Evolutionary conservation across 2,888 invertebrate species (phyloP).

Genomic region (Calameuta idolon): DNA sequence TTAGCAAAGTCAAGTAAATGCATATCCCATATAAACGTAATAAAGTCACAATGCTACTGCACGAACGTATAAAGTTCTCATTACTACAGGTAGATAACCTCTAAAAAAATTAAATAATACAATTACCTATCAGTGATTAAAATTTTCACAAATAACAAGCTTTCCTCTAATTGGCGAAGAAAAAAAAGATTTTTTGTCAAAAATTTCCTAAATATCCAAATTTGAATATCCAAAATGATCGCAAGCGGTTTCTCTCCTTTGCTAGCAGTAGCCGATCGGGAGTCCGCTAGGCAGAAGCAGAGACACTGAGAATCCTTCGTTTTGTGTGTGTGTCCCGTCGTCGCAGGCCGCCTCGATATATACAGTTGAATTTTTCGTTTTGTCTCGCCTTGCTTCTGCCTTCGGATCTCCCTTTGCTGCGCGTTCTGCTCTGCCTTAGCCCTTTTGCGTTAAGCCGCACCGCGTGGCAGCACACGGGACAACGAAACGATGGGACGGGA

Average conservation of each 20-base stretch:
- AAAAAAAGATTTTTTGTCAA: not conserved
- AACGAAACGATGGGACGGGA: constrained; percentile 46
- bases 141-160: not conserved
- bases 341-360: constrained; percentile 55
- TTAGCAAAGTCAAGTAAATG: not conserved
- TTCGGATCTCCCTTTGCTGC: constrained; percentile 57
- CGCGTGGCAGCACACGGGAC: constrained; percentile 55
- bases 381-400: constrained; percentile 50
- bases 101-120: not conserved
- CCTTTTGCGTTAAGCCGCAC: constrained; percentile 63
- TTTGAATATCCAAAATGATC: constrained; percentile 21
- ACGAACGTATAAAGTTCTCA: not conserved
- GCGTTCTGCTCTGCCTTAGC: constrained; percentile 42
- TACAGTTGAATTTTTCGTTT: constrained; percentile 59
- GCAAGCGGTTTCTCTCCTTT: constrained; percentile 33
- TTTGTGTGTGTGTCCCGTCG: constrained; percentile 36
- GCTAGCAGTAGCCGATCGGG: constrained; percentile 48
- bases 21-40: not conserved
- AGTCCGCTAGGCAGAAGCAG: constrained; percentile 47
- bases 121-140: not conserved
- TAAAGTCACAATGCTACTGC: not conserved
- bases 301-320: constrained; percentile 50
- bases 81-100: not conserved
- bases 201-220: not conserved
- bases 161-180: not conserved